These are phyloP conservation scores for Rynchops niger DNA, from an alignment of 2,113 vertebrate species.

Conservation along the genomic window DNA sequence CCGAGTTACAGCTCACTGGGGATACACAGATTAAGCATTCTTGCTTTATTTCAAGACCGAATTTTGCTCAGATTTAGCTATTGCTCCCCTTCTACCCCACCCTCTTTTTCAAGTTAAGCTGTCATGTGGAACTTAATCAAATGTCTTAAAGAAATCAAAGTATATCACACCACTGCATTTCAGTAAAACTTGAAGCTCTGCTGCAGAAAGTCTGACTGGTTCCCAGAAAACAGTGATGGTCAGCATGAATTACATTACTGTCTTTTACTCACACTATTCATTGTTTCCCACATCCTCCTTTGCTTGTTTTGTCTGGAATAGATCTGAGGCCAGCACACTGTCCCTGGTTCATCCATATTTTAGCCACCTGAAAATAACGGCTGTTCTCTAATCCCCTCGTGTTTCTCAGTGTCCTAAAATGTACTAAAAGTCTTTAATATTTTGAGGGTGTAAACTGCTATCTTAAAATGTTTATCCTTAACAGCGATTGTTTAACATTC, in stretches of 20 bases:
- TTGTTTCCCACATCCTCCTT: background rate
- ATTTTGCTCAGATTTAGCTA: background rate
- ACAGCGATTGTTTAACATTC: background rate
- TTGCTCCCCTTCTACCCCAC: background rate
- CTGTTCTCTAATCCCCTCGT: background rate
- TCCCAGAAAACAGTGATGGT: background rate
- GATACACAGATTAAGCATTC: fast-evolving
- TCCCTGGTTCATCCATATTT: background rate
- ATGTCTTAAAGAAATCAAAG: background rate
- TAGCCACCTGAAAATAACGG: background rate
- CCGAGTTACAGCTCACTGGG: background rate
- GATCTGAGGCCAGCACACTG: background rate
- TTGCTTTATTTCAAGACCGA: background rate
- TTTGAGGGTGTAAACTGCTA: background rate
- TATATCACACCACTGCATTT: background rate
- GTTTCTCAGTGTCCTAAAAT: background rate
- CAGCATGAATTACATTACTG: background rate
- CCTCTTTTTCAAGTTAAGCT: background rate
- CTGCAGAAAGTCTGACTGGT: background rate
- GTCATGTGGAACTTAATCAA: fast-evolving
- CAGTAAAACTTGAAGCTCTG: background rate
- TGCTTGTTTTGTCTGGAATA: background rate
- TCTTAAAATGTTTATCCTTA: background rate
- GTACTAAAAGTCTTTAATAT: background rate
- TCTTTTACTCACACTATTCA: background rate